Evolutionary conservation across 2,888 invertebrate genomes (phyloP), one percentile per base, ranked within the genome.

Genomic region (Drosophila melanosoma): DNA sequence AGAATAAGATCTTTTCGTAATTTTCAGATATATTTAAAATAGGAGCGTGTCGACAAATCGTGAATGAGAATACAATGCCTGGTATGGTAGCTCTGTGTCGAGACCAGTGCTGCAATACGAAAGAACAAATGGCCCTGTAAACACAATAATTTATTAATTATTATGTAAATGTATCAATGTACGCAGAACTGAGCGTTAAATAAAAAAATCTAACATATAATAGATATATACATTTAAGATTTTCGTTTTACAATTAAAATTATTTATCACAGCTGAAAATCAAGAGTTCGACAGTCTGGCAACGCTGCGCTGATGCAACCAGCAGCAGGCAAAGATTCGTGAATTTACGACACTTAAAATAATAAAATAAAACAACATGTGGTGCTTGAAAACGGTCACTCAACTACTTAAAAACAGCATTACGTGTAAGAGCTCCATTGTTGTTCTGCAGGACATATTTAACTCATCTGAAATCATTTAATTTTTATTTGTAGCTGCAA

Each of bases 261-360:
- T 26, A 26, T 1, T 26, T 26, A 32, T 40, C 15, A 15, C 20
- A 20, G n/a, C 17, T 10, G 10, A 32, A 32, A 40, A 20, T 20
- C 32, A 32, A 48, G 3, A 2, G 1, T 8, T 11, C 17, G 2
- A 4, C 36, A 45, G 52, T 81, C 74, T 65, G 79, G 81, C 78
- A 79, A 77, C 79, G 62, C 81, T 59, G 33, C 36, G 81, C 78
- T 81, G 79, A 81, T 79, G 79, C 79, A 79, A 79, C 77, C 66
- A 79, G 7, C 66, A 59, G 38, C 32, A 53, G 56, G 35, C 52
- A 15, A n/a, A n/a, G 51, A 63, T 52, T 61, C 35, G 49, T 75
- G 42, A 26, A 23, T 23, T 49, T 7, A 29, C 3, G 35, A 15
- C 51, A 33, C 17, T 57, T 40, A 52, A 33, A 62, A 59, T 65